Base-by-base conservation (phyloP, 2,797 vertebrate species). In the Aulostomus chinensis region DNA sequence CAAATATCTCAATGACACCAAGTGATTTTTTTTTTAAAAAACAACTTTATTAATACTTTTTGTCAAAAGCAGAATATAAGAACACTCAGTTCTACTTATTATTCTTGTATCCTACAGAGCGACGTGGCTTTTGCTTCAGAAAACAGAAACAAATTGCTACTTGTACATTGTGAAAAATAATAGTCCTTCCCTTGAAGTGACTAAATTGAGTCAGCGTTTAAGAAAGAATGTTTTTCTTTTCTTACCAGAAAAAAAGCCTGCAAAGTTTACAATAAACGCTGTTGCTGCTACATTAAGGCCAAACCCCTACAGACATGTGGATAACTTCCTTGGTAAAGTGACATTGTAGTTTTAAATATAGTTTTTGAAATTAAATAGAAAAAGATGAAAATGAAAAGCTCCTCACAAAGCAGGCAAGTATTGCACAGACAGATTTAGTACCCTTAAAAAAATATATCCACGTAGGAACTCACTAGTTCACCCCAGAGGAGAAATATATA, bases 241-340 rank as follows among this genome's bases (percentile, higher is more conserved):
- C 52, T 58, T 87, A 88, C 38, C 80, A 89, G 93, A 89, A 93
- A 88, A 73, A 91, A 91, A 87, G 87, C 94, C 8, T 94, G 92
- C 92, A 96, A 95, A 69, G 60, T 71, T 80, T 36, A 74, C 57
- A 24, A 85, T 58, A 81, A 93, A 92, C 90, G 66, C 92, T 72
- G 89, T 92, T 93, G 91, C 92, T 93, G 95, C 96, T 98, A 98
- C 95, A 93, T 94, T 96, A 95, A 96, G 94, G 94, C 92, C 91
- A 93, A 85, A 75, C 75, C 56, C 74, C 82, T 92, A 94, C 89
- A 91, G 90, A 93, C 86, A 89, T 67, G 89, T 88, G 81, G 89
- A 91, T 91, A 89, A 89, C 67, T 83, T 90, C 66, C 85, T 93
- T 89, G 87, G 91, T 98, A 99, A 98, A 98, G 96, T 98, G 96